These are phyloP conservation scores for Colletes gigas DNA, from an alignment of 1,140 invertebrate species.

Conservation along the genomic window DNA sequence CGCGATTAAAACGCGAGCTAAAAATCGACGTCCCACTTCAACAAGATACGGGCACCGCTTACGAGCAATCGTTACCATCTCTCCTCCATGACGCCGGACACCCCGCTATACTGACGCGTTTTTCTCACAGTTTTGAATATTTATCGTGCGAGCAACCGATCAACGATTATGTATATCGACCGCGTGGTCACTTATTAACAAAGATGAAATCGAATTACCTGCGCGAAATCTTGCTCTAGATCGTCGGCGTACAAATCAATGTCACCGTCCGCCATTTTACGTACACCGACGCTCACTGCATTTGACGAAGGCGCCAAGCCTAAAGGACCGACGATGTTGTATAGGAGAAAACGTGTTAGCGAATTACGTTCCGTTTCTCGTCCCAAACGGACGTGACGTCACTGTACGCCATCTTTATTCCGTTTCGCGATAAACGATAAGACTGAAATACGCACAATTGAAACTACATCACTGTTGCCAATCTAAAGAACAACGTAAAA, in stretches of 20 bases:
- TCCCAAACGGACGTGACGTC: constrained; percentile 36
- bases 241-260: constrained; percentile 98
- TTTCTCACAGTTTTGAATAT: constrained; percentile 49
- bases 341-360: constrained; percentile 40
- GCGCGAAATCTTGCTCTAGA: constrained; percentile 96
- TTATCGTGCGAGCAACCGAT: constrained; percentile 18
- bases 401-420: constrained; percentile 27
- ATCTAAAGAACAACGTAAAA: background rate
- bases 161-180: constrained; percentile 31
- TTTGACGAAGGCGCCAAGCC: constrained; percentile 57
- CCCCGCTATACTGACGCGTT: constrained; percentile 41
- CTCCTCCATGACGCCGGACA: constrained; percentile 66
- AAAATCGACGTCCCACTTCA: background rate
- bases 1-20: constrained; percentile 10
- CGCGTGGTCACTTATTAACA: constrained; percentile 51
- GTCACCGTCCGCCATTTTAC: constrained; percentile 96
- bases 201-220: constrained; percentile 83
- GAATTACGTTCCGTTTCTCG: constrained; percentile 42
- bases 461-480: background rate
- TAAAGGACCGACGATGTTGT: constrained; percentile 20
- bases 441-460: background rate
- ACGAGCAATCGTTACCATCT: constrained; percentile 63
- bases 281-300: constrained; percentile 75
- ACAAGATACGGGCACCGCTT: constrained; percentile 12
- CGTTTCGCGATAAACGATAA: background rate